Base-by-base conservation (phyloP, 2,113 vertebrate genomes). In the Tachycineta bicolor region DNA sequence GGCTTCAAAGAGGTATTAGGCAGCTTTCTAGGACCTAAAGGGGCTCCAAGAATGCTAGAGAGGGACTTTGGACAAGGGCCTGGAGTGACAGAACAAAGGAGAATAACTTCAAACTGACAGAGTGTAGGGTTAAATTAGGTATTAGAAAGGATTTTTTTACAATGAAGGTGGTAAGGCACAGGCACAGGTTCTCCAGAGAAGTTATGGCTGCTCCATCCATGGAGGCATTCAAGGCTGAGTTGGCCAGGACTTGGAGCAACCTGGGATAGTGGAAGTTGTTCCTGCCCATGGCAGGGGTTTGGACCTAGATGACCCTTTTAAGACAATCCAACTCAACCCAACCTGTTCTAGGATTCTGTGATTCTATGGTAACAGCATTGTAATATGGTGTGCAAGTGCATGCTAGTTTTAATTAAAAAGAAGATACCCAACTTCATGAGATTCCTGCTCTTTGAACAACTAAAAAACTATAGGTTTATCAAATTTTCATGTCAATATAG, bases 361-460 rank as follows among this genome's bases (percentile, higher is more conserved):
- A 10, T 39, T 39, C 28, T 43, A 1, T 34, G 7, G 29, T 20
- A 60, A 21, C 0, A 0, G 3, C 9, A 37, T 9, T 25, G 5
- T 2, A 22, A 1, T 47, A 26, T 14, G 13, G 1, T 20, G 3
- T 52, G 12, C 12, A 76, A 63, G 7, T 49, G 2, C 10, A 15
- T 22, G 5, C 2, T 29, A 18, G 8, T 50, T 60, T 43, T 78
- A 9, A 55, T 44, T 79, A 28, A 55, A 80, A 84, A 39, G 3
- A n/a, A 33, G 2, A 46, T 43, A 39, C 4, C 26, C 5, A 55
- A 2, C 11, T 64, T 52, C 33, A 78, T 56, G 23, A 50, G 8
- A 52, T 3, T 60, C 5, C 5, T 52, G 5, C 31, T 64, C 18
- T 67, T 67, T 67, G 18, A 74, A 46, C 5, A 78, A 13, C 34